Base-by-base conservation (phyloP, 2,888 invertebrate species). In the Therioaphis trifolii region DNA sequence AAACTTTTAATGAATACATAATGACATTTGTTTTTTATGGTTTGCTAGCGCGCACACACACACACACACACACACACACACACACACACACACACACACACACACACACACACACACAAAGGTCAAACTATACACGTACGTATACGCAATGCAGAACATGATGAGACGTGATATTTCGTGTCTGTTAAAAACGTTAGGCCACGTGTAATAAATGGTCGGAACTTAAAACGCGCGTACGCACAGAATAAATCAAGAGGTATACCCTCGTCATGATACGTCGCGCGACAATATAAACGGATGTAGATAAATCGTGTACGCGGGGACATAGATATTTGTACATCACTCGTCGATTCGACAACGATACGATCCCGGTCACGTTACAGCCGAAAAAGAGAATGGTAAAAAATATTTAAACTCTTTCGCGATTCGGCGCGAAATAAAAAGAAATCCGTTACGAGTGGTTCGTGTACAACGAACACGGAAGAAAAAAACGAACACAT, bases 1-100 rank as follows among this genome's bases (percentile, higher is more conserved):
- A 71, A 49, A 29, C 29, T 71, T 61, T 61, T 63, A 63, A 63
- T 58, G 21, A 58, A 58, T 29, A 63, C 63, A 18, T 29, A 9
- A 63, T 63, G 18, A 29, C 29, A 7, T 63, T 63, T 29, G 27
- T 58, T 58, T 35, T 5, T 35, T 35, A 35, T 35, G 4, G 35
- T 35, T 35, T n/a, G n/a, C n/a, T n/a, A n/a, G n/a, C n/a, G n/a
- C n/a, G n/a, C 35, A 35, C 7, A 7, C 7, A 35, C 7, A 35
- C 35, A 5, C 35, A 35, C 35, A 7, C 63, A 5, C 29, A 12
- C 18, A 2, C 4, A 18, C 35, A 35, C 7, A 7, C 7, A 35
- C 7, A 35, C 35, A 5, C 35, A 35, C 35, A 7, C 63, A 5
- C 29, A 12, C 18, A 2, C 4, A 18, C 35, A 35, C 7, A 7